Conservation (phyloP, 1,140 invertebrate species). For the Brachionus asplanchnoidis region DNA sequence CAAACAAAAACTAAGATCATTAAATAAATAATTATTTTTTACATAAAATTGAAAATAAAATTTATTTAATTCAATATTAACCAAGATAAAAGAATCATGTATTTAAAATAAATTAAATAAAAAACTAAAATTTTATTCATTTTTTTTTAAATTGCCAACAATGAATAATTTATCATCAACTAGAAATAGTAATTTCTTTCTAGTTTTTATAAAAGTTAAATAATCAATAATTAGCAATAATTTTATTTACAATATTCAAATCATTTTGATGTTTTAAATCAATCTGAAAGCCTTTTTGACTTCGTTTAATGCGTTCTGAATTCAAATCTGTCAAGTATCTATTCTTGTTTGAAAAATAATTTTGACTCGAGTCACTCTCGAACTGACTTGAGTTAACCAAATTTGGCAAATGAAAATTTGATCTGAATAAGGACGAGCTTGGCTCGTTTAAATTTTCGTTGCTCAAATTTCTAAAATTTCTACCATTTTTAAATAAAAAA, state of each 20-base stretch:
- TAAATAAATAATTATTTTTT: not conserved
- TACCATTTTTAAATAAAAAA: not conserved
- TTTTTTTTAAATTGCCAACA: not conserved
- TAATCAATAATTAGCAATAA: slow-evolving; percentile 20
- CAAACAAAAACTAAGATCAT: not conserved
- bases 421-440: no score
- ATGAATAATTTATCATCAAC: not conserved
- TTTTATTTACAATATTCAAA: slow-evolving; percentile 26
- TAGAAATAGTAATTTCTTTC: not conserved
- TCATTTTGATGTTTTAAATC: slow-evolving; percentile 13
- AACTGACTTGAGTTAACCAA: not conserved
- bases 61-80: not conserved
- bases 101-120: not conserved
- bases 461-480: not conserved
- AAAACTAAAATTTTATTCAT: not conserved
- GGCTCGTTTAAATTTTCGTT: not conserved
- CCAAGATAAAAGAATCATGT: not conserved
- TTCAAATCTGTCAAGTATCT: not conserved
- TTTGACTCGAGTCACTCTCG: not conserved
- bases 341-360: slow-evolving; percentile 15
- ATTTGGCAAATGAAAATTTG: slow-evolving; percentile 8
- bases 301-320: not conserved
- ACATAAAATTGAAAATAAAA: not conserved
- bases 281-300: not conserved
- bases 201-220: not conserved